Conservation (phyloP, 2,113 vertebrate genomes). For the Gadus chalcogrammus region DNA sequence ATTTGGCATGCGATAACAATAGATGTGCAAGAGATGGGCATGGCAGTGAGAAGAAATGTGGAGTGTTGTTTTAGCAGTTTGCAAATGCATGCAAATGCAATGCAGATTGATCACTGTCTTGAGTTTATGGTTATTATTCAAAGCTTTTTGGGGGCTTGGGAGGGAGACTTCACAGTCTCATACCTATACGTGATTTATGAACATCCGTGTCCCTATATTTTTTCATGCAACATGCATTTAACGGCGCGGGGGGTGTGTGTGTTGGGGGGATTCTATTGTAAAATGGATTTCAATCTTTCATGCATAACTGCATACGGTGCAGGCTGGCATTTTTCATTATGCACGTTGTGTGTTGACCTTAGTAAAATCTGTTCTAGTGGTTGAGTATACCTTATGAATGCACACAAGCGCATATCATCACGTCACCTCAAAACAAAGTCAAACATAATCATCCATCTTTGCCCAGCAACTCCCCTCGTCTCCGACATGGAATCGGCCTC, state of each 20-base stretch:
- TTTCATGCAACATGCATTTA: conserved; percentile 49
- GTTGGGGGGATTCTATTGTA: conserved; percentile 53
- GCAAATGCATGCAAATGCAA: conserved; percentile 73
- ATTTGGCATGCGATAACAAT: background rate
- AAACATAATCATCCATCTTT: background rate
- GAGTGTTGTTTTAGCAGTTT: conserved; percentile 72
- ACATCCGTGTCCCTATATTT: conserved; percentile 60
- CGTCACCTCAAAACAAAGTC: background rate
- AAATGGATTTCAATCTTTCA: conserved; percentile 55
- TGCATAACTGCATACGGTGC: conserved; percentile 35
- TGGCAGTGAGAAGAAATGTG: conserved; percentile 70
- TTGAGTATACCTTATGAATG: conserved; percentile 8
- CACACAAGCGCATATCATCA: background rate
- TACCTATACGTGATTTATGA: conserved; percentile 58
- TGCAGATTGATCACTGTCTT: conserved; percentile 72
- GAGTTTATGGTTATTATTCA: conserved; percentile 57
- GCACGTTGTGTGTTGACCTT: too few relatives aligned
- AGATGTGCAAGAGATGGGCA: conserved; percentile 41
- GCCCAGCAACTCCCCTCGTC: conserved; percentile 1
- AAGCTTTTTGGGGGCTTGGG: conserved; percentile 35
- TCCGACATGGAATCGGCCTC: background rate
- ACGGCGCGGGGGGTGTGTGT: conserved; percentile 12
- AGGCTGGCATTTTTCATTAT: too few relatives aligned
- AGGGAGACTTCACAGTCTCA: conserved; percentile 39
- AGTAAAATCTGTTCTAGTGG: too few relatives aligned